A percentile compares a stretch with the other conserved stretches of the same genome.
These are phyloP conservation scores for Lanistes nyassanus DNA, from an alignment of 1,140 invertebrate species.

Conservation along the genomic window DNA sequence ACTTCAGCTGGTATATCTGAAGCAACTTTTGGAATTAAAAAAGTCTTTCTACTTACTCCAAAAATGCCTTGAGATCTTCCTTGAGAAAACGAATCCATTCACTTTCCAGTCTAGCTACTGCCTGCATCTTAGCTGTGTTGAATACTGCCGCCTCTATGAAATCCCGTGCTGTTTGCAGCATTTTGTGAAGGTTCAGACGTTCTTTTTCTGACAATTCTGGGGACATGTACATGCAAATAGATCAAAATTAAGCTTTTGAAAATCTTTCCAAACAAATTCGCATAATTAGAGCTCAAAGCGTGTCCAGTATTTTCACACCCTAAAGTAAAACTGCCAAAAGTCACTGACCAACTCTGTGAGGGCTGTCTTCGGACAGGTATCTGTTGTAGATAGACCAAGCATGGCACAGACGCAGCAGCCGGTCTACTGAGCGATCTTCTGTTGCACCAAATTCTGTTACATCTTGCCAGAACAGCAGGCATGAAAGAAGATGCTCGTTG, in stretches of 20 bases:
- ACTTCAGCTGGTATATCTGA: background rate
- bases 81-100: slow-evolving; percentile 64
- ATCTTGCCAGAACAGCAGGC: slow-evolving; percentile 64
- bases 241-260: no score
- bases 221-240: background rate
- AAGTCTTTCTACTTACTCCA: slow-evolving; percentile 57
- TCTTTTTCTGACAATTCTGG: slow-evolving; percentile 50
- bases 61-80: slow-evolving; percentile 64
- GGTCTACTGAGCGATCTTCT: slow-evolving; percentile 60
- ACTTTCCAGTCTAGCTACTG: slow-evolving; percentile 54
- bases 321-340: background rate
- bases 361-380: slow-evolving; percentile 53
- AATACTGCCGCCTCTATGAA: slow-evolving; percentile 60
- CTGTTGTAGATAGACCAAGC: slow-evolving; percentile 66
- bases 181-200: slow-evolving; percentile 45
- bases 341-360: slow-evolving; percentile 52
- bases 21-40: background rate
- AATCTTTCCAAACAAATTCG: no score
- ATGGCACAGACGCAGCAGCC: slow-evolving; percentile 59
- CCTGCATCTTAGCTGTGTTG: slow-evolving; percentile 50
- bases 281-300: no score
- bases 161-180: slow-evolving; percentile 52
- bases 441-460: slow-evolving; percentile 61
- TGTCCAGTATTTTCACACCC: no score
- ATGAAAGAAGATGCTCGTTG: slow-evolving; percentile 43